A percentile compares a stretch with the other conserved stretches of the same genome.
Evolutionary conservation across 2,888 invertebrate genomes (phyloP).

Genomic region (Lasioglossum malachurum): DNA sequence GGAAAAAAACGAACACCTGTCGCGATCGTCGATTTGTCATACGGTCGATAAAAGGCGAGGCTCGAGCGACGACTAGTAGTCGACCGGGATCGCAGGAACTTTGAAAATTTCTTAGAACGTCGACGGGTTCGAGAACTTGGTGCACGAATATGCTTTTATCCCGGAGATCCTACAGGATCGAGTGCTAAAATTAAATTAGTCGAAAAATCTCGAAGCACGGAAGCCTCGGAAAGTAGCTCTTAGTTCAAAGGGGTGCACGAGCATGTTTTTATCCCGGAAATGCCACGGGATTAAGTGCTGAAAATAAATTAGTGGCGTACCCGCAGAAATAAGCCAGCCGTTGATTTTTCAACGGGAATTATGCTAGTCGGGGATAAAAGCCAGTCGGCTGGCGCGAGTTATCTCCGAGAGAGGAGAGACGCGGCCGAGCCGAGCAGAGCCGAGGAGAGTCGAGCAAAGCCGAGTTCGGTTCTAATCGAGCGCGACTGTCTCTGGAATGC

Average conservation of each 20-base stretch:
- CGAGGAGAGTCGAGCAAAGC: neutral
- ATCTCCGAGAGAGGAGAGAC: neutral
- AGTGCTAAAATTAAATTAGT: too few relatives aligned
- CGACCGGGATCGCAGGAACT: neutral
- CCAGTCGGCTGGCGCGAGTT: neutral
- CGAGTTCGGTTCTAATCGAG: conserved; percentile 17
- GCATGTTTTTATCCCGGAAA: too few relatives aligned
- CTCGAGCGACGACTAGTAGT: neutral
- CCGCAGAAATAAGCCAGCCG: too few relatives aligned
- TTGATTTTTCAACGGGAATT: too few relatives aligned
- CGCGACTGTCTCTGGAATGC: conserved; percentile 19
- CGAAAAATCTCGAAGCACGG: too few relatives aligned
- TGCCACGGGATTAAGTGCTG: too few relatives aligned
- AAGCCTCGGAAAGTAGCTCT: too few relatives aligned
- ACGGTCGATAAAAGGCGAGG: conserved; percentile 39
- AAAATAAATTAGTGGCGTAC: too few relatives aligned
- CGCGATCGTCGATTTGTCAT: conserved; percentile 37
- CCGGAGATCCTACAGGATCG: too few relatives aligned
- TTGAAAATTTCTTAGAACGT: neutral
- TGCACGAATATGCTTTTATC: too few relatives aligned
- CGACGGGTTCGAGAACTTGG: neutral
- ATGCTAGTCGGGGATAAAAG: neutral
- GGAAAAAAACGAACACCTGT: conserved; percentile 23
- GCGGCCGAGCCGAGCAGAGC: neutral
- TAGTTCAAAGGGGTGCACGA: too few relatives aligned